Base-by-base conservation (phyloP, 2,113 vertebrate species). In the Platichthys stellatus region DNA sequence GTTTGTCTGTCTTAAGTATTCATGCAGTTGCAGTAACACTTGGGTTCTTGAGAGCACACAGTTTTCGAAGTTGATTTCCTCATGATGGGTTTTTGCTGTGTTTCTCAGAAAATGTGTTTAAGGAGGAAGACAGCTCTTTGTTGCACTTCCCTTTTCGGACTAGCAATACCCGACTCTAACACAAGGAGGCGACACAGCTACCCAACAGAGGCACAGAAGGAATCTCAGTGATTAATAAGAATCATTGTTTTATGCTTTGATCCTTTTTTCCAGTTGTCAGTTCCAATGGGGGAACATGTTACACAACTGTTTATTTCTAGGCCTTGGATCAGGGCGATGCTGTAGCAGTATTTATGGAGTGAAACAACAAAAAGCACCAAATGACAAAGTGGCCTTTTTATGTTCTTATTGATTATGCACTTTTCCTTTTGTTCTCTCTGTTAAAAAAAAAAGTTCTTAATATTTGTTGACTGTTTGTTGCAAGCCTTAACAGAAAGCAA, bases 351-450 rank as follows among this genome's bases (percentile, higher is more conserved):
- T 92, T 92, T 88, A 90, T 89, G 83, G 85, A 88, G 58, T 64
- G 65, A 84, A 74, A 86, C 76, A 74, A 83, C 78, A 82, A 76
- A 82, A 76, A 90, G 84, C 88, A 91, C 88, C 92, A 89, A 92
- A 89, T 86, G 82, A 87, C 81, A 79, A 92, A 92, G 92, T 93
- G 92, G 83, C 90, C 91, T 92, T 91, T 91, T 89, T 87, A 87
- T 76, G 77, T 92, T 91, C 80, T 80, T 88, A 75, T 83, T 75
- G 62, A 83, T 86, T 76, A 92, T 92, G 91, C 90, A 93, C 91
- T 92, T 92, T 90, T 85, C 62, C 26, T 28, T 70, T 64, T 83
- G 58, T 86, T 86, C 54, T 75, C 75, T 80, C 76, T 82, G 80
- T 85, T 24, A 76, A 76, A 47, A 72, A 62, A 59, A 68, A 62